Base-by-base conservation (phyloP, 2,888 invertebrate genomes). In the Encarsia formosa region DNA sequence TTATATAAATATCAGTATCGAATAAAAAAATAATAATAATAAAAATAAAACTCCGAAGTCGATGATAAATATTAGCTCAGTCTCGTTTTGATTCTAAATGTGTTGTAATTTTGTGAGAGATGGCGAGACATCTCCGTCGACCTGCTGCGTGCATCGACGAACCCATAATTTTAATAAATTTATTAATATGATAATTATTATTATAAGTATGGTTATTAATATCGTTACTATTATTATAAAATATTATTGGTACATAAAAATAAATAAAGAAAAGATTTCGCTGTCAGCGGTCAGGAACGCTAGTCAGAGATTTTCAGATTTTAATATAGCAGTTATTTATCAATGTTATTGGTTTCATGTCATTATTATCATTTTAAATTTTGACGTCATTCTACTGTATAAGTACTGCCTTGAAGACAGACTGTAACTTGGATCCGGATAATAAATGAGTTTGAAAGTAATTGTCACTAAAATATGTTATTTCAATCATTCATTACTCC, bases 341-440 rank as follows among this genome's bases (percentile, higher is more conserved):
- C 22, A 55, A 49, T 49, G 52, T 56, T 52, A 56, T 43, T 49
- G 38, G 52, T 52, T 56, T n/a, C 39, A 26, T 52, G 40, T 43
- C 37, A 43, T 52, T 49, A 47, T 47, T 48, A 50, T 56, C 32
- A 48, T 47, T 56, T 50, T 15, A 48, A 47, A 47, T 38, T 53
- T 53, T 56, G 44, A 51, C 31, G 26, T 45, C 48, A 40, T 53
- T 58, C 63, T 66, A 66, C 63, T 66, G 65, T 66, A 63, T 64
- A 66, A 68, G 65, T 67, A 66, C 66, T 67, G 65, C 67, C 64
- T 68, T 63, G 63, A 63, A 60, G 64, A 66, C 66, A 67, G 67
- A 65, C 63, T 67, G 65, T 67, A 67, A 65, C 64, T 67, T 65
- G 65, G 63, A 65, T 65, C 64, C 62, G 63, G 61, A 63, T 65